Evolutionary conservation across 2,888 invertebrate species (phyloP).

Genomic region (Drosophila hamatofila): DNA sequence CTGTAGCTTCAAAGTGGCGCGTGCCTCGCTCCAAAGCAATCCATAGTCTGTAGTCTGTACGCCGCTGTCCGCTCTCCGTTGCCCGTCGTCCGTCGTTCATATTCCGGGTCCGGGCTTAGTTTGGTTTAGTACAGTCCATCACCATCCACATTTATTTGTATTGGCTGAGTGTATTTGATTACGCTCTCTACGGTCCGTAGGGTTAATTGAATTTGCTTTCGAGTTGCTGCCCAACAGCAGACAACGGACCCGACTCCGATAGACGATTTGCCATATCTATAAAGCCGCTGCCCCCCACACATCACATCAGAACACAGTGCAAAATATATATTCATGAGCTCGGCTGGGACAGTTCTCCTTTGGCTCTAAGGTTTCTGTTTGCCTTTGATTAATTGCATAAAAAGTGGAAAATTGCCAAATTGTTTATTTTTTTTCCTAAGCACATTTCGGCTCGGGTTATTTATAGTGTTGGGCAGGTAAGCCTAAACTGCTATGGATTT

Average conservation of each 20-base stretch:
- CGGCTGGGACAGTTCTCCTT: constrained; percentile 3
- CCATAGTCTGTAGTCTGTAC: constrained; percentile 18
- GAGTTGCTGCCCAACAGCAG: constrained; percentile 51
- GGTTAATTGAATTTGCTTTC: constrained; percentile 82
- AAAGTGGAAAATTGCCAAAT: constrained; percentile 59
- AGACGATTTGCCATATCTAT: constrained; percentile 56
- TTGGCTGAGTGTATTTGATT: constrained; percentile 81
- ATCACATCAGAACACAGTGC: background rate
- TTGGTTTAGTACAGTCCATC: constrained; percentile 37
- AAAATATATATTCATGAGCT: constrained; percentile 45
- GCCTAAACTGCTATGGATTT: constrained; percentile 14
- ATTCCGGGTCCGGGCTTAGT: constrained; percentile 44
- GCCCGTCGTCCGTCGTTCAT: constrained; percentile 10
- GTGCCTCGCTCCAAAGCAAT: constrained; percentile 42
- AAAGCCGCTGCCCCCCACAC: constrained; percentile 15
- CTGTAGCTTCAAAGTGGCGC: constrained; percentile 58
- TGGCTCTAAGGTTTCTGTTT: constrained; percentile 41
- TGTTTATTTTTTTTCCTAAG: constrained; percentile 29
- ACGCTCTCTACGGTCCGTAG: constrained; percentile 75
- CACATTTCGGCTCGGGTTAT: constrained; percentile 34
- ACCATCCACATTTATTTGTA: constrained; percentile 69
- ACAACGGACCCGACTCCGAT: constrained; percentile 16
- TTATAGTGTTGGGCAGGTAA: constrained; percentile 46
- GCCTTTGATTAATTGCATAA: constrained; percentile 63
- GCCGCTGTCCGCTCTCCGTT: constrained; percentile 17